phyloP scores from a whole-genome alignment of 2,797 vertebrate genomes.

The Microhierax caerulescens region DNA sequence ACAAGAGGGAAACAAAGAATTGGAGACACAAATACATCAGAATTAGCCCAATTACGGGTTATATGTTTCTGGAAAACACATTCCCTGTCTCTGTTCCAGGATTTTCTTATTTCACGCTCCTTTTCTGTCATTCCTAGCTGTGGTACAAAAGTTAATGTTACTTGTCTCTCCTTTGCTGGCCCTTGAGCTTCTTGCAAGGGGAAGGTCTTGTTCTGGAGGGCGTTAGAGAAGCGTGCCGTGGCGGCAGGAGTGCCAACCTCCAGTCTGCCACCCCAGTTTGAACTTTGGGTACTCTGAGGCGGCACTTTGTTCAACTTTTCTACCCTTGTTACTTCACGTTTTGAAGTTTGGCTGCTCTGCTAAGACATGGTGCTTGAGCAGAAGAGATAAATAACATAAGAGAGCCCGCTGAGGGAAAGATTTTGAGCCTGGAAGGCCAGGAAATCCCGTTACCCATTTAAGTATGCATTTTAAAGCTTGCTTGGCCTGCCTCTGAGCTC shows the following conservation, averaged over 20 bases:
- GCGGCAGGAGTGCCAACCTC: not conserved
- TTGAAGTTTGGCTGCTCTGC: not conserved
- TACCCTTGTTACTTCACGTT: not conserved
- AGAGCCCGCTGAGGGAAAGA: not conserved
- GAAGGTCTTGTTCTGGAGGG: not conserved
- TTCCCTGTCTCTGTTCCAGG: slow-evolving; percentile 63
- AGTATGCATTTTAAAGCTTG: not conserved
- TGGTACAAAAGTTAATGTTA: not conserved
- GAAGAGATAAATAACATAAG: not conserved
- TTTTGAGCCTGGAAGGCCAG: slow-evolving; percentile 14
- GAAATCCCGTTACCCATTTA: not conserved
- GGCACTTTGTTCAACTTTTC: not conserved
- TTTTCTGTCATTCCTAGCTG: slow-evolving; percentile 20
- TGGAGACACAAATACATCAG: slow-evolving; percentile 69
- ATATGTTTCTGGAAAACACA: slow-evolving; percentile 66
- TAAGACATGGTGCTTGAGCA: not conserved
- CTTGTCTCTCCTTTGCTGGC: not conserved
- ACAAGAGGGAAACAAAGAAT: slow-evolving; percentile 76
- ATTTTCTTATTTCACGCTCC: slow-evolving; percentile 58
- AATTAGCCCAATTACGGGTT: slow-evolving; percentile 80
- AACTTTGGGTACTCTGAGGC: not conserved
- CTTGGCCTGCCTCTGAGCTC: not conserved
- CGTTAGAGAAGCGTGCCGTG: not conserved
- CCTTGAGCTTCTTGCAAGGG: not conserved
- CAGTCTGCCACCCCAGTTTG: not conserved